A percentile compares a stretch with the other conserved stretches of the same genome.
Evolutionary conservation across 2,113 vertebrate genomes (phyloP).

Genomic region (Spilogale gracilis): DNA sequence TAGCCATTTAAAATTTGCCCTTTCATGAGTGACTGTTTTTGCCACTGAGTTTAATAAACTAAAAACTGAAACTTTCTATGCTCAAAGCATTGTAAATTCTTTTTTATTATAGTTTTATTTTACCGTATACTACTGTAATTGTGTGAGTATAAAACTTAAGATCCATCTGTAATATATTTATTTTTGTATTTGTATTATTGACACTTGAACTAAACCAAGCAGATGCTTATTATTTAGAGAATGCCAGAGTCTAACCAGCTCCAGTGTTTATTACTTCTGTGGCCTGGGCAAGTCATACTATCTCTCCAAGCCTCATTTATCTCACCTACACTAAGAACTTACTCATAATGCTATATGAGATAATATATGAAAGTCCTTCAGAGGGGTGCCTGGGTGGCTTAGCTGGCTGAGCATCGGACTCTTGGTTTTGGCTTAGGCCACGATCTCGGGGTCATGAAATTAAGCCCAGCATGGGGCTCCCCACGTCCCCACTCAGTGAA

Average conservation of each 20-base stretch:
- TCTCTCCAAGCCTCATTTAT: not conserved
- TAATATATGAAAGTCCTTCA: not conserved
- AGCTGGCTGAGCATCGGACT: not conserved
- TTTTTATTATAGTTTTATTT: not conserved
- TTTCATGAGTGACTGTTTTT: not conserved
- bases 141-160: not conserved
- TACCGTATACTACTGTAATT: not conserved
- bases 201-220: not conserved
- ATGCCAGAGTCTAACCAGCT: not conserved
- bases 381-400: not conserved
- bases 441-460: not conserved
- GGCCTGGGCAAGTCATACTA: not conserved
- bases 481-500: rapidly evolving
- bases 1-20: not conserved
- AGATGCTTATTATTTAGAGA: not conserved
- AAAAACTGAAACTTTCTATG: not conserved
- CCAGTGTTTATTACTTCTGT: not conserved
- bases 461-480: not conserved
- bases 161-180: not conserved
- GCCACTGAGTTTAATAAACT: not conserved
- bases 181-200: not conserved
- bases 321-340: not conserved
- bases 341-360: not conserved
- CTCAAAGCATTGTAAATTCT: not conserved
- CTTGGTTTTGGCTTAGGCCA: not conserved